Evolutionary conservation across 2,113 vertebrate species (phyloP).

Genomic region (Hippocampus abdominalis): DNA sequence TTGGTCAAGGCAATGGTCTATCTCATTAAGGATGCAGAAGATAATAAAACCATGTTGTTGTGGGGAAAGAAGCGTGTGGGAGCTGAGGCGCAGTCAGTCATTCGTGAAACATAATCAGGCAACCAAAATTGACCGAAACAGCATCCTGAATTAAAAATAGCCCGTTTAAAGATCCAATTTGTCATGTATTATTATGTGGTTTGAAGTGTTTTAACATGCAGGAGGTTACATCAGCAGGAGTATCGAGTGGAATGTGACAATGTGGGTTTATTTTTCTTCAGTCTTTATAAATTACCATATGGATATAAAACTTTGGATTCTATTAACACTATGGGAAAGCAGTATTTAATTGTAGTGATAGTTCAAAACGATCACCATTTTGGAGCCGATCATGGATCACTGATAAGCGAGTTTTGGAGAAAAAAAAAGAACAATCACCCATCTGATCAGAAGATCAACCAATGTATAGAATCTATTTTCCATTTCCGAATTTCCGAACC

Average conservation of each 20-base stretch:
- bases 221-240: neutral
- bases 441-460: no score
- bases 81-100: constrained; percentile 6
- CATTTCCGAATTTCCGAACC: no score
- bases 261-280: no score
- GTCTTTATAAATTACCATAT: neutral
- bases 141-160: neutral
- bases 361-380: no score
- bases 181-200: neutral
- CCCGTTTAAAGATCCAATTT: neutral
- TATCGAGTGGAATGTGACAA: neutral
- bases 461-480: no score
- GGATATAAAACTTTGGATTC: neutral
- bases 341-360: neutral
- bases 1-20: neutral
- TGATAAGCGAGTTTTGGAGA: no score
- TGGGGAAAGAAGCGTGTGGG: neutral
- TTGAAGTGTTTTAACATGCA: neutral
- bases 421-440: no score
- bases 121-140: constrained; percentile 1
- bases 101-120: constrained; percentile 6
- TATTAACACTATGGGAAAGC: neutral
- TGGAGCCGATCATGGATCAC: no score
- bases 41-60: constrained; percentile 3
- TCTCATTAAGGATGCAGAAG: constrained; percentile 3